Percentiles rank a stretch among this genome's conserved stretches.
These are phyloP conservation scores for Himalopsyche anomala DNA, from an alignment of 2,888 invertebrate species.

Conservation along the genomic window DNA sequence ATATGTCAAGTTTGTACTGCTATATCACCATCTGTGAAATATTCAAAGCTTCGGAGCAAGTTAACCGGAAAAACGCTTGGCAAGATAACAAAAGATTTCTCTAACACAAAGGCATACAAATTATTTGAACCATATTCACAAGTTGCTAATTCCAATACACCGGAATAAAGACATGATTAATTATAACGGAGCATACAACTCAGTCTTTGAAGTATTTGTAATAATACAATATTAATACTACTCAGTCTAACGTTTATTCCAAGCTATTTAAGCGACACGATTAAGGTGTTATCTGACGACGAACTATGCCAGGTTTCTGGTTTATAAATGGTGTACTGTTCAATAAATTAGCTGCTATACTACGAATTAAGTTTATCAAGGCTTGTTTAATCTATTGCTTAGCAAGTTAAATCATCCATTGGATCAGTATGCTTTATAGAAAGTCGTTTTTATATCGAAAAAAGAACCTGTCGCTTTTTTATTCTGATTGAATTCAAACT, in stretches of 20 bases:
- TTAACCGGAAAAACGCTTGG: conserved; percentile 1
- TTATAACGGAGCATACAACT: neutral
- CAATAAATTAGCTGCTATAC: too few species aligned
- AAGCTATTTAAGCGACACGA: neutral
- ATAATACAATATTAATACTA: neutral
- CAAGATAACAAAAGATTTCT: neutral
- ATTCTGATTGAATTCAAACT: too few species aligned
- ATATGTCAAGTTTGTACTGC: too few species aligned
- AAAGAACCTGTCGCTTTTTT: too few species aligned
- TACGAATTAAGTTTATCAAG: too few species aligned
- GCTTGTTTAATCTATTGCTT: too few species aligned
- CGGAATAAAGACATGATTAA: conserved; percentile 7
- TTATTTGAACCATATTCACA: neutral
- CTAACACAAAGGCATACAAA: neutral
- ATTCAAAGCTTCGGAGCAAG: neutral
- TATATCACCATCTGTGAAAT: too few species aligned
- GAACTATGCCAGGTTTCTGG: neutral
- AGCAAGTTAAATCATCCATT: too few species aligned
- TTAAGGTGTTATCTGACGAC: neutral
- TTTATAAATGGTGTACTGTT: neutral
- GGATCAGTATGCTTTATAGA: too few species aligned
- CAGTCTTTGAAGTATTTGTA: neutral
- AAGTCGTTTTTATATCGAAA: too few species aligned
- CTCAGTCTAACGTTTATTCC: neutral
- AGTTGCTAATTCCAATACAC: neutral